These are phyloP conservation scores for Bombus superbus DNA, from an alignment of 1,140 invertebrate genomes.

Conservation along the genomic window DNA sequence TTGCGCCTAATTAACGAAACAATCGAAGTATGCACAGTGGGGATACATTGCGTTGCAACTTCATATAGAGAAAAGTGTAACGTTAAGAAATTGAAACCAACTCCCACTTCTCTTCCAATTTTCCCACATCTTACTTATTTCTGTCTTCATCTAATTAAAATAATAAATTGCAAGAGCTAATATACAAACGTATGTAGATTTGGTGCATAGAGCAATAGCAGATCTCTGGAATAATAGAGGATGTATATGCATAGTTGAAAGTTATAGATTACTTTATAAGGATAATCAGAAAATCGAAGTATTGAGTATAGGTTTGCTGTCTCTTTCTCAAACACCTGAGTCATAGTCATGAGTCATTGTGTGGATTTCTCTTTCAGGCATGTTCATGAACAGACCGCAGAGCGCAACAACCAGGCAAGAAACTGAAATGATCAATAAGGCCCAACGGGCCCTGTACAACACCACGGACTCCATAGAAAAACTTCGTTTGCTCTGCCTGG, in stretches of 20 bases:
- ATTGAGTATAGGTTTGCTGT: neutral
- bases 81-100: neutral
- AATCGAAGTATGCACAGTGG: neutral
- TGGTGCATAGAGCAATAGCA: no score
- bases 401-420: constrained; percentile 91
- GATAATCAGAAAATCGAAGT: neutral
- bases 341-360: constrained; percentile 17
- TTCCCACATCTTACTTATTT: neutral
- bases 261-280: neutral
- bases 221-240: neutral
- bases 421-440: constrained; percentile 91
- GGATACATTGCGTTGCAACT: neutral
- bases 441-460: constrained; percentile 83
- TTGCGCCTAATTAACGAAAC: neutral
- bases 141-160: neutral
- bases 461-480: constrained; percentile 92
- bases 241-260: no score
- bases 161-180: neutral
- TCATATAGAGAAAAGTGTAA: neutral
- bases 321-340: constrained; percentile 17
- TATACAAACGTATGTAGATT: neutral
- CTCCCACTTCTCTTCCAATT: neutral
- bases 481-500: constrained; percentile 91
- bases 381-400: constrained; percentile 88
- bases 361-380: constrained; percentile 68